These are phyloP conservation scores for Microplitis manilae DNA, from an alignment of 2,888 invertebrate species.

Conservation along the genomic window DNA sequence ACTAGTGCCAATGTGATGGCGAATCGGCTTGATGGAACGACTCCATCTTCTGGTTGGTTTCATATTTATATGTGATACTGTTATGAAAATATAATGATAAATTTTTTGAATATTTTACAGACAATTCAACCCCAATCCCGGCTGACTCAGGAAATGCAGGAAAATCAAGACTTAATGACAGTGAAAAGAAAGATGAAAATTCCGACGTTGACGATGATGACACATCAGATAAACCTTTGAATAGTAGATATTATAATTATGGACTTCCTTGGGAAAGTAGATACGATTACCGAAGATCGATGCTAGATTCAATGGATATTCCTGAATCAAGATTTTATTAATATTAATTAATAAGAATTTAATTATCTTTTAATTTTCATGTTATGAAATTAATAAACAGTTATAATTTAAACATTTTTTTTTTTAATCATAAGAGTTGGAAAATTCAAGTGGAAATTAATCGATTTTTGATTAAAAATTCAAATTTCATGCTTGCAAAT, in stretches of 20 bases:
- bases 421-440: no score
- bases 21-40: conserved; percentile 6
- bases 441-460: no score
- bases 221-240: not conserved
- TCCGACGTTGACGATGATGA: not conserved
- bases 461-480: no score
- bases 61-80: not conserved
- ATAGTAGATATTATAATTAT: not conserved
- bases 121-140: not conserved
- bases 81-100: no score
- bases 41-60: not conserved
- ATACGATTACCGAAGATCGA: not conserved
- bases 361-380: no score
- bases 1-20: conserved; percentile 22
- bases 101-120: not conserved
- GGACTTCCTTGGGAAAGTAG: not conserved
- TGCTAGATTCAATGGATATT: not conserved
- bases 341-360: not conserved
- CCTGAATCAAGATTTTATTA: not conserved
- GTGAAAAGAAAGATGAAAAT: not conserved
- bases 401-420: no score
- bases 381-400: no score
- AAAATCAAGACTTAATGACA: no score
- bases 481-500: no score
- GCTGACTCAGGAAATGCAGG: not conserved